Evolutionary conservation across 2,888 invertebrate genomes (phyloP), one percentile per base, ranked within the genome.

Genomic region (Thereva unica): DNA sequence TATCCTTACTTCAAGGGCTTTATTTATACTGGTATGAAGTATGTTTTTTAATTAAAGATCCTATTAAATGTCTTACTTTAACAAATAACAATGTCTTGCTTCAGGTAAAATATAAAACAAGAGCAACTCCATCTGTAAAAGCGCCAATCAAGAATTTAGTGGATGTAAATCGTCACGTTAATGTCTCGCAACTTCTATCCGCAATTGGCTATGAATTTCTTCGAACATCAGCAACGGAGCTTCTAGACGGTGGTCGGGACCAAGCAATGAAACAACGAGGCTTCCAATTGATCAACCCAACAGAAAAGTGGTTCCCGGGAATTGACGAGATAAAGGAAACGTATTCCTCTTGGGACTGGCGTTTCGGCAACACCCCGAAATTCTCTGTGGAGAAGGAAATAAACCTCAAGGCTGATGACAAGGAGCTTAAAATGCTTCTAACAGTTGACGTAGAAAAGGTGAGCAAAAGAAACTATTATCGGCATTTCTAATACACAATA

Each of bases 241-340:
- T 91, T 9, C 84, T 85, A 68, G 92, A 93, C 76, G 90, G 90
- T 35, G 92, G 91, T 0, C 84, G 86, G 73, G 84, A 85, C 66
- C 84, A 86, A 72, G 87, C 90, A 71, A 85, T 87, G 76, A 84
- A 88, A 75, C 93, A 93, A 78, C 86, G 89, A 73, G 94, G 94
- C 54, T 94, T 93, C 79, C 92, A 93, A 76, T 85, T 88, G 77
- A 83, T 95, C 59, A 93, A 93, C 81, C 94, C 95, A 1, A 91
- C 90, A 1, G 90, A 95, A 73, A 87, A 89, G 71, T 93, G 92
- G 91, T 95, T 93, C 78, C 92, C 92, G 78, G 93, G 93, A 74
- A 84, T 94, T 38, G 85, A 85, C 7, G 85, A 89, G 73, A 83
- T 93, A 67, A 86, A 86, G 66, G 84, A 85, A 45, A 87, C 89